These are phyloP conservation scores for Astyanax mexicanus DNA, from an alignment of 2,797 vertebrate species.

Conservation along the genomic window DNA sequence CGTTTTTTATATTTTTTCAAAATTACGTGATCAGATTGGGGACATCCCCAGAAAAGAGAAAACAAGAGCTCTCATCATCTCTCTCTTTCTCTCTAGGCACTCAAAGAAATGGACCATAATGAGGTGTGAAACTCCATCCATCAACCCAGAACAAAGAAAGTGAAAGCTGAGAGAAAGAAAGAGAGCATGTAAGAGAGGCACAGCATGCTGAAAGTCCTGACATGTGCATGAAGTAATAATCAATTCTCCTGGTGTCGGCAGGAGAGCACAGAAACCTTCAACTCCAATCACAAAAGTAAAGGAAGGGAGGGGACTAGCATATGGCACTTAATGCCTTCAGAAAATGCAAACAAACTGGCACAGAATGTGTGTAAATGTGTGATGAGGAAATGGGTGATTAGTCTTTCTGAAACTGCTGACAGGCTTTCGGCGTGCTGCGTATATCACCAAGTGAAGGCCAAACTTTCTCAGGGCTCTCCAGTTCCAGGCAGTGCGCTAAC, in stretches of 20 bases:
- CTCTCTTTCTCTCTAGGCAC: too few species aligned
- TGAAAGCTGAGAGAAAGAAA: not conserved
- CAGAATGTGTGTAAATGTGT: conserved; percentile 22
- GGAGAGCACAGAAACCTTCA: not conserved
- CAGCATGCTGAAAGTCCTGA: conserved; percentile 2
- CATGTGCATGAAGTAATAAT: not conserved
- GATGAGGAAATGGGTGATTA: conserved; percentile 50
- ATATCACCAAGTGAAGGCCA: conserved; percentile 31
- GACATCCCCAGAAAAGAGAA: too few species aligned
- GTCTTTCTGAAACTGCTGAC: conserved; percentile 37
- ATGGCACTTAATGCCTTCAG: conserved; percentile 29
- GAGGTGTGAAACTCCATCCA: not conserved
- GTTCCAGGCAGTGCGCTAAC: conserved; percentile 33
- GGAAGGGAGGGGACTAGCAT: conserved; percentile 20
- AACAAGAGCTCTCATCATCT: too few species aligned
- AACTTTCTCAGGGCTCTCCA: conserved; percentile 49
- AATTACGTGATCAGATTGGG: too few species aligned
- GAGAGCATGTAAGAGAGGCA: not conserved
- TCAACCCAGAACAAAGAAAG: not conserved
- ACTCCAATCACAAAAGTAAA: not conserved
- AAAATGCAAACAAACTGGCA: conserved; percentile 42
- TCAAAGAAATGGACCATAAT: too few species aligned
- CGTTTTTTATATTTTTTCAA: too few species aligned
- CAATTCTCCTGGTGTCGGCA: not conserved
- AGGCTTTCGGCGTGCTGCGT: conserved; percentile 30